Evolutionary conservation across 2,888 invertebrate genomes (phyloP), one percentile per base, ranked within the genome.

Genomic region (Xanthia togata): DNA sequence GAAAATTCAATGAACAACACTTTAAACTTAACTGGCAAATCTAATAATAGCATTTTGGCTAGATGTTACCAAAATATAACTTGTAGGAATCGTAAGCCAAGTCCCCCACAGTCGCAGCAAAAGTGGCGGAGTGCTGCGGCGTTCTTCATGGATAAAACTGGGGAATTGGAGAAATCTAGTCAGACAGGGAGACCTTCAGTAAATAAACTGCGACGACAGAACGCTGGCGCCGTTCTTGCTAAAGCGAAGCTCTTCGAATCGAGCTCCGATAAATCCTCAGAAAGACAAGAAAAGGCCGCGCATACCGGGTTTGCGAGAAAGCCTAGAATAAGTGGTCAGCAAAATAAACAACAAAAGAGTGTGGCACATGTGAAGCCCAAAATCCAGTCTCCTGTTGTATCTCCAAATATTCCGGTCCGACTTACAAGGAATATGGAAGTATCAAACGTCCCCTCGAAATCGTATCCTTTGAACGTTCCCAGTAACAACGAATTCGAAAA

Each of bases 201-300:
- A 20, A 98, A 98, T 35, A 97, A 97, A 88, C 91, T 98, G 50
- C 96, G 98, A 44, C 96, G 97, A 68, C 98, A 98, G 92, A 98
- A 98, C 92, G 98, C 98, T 11, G 98, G 98, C 12, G 98, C 98
- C 96, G 98, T 98, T 0, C 94, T 98, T 78, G 98, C 98, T 3
- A 98, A 98, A 95, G 98, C 98, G 0, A 98, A 97, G 91, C 94
- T 98, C 41, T 98, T 98, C 89, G 98, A 98, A 91, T 96, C 94
- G 20, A 96, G 96, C 87, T 97, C 96, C 0, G 97, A 97, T 84
- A 96, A 93, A 82, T 97, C 97, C 1, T 95, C 96, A 2, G 96
- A 96, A 74, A 90, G 77, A 78, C 92, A 92, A 57, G 95, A 96
- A 47, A 94, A 93, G 84, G 81, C 86, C 12, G 89, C 89, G 38